Evolutionary conservation across 1,140 invertebrate genomes (phyloP), one percentile per base, ranked within the genome.

Genomic region (Drosophila tristis): DNA sequence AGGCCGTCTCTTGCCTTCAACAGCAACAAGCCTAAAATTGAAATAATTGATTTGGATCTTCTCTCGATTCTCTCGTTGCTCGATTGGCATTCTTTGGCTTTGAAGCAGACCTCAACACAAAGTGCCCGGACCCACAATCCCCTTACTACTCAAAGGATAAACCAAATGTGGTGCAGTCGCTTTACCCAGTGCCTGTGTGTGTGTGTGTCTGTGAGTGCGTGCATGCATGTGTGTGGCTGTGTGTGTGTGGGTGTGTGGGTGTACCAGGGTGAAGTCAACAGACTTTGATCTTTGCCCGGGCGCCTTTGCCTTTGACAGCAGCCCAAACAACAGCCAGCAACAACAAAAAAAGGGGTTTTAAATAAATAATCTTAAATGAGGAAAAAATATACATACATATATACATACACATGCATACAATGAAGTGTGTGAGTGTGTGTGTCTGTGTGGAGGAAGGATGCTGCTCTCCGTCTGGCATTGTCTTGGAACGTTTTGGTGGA

Each of bases 311-410:
- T 84, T 68, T 84, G 71, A 84, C 75, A 55, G 57, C 59, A 39
- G 25, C 29, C 51, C 9, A 35, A 35, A 20, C 26, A 29, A 7
- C 55, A 68, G 29, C n/a, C 43, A 56, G 42, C 35, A 56, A 45
- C 26, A 39, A 8, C 9, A 35, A 71, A 55, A 65, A 86, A 85
- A 81, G 68, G 70, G 70, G 78, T 74, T 81, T 67, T 87, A 74
- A 81, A 87, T 87, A 87, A 86, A 87, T 81, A 86, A 67, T 75
- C 78, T 77, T 71, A 65, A 81, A 86, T 81, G 78, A 67, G 49
- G n/a, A 74, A 59, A 70, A 70, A 65, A 63, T 39, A 70, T 54
- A n/a, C 35, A 44, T 49, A 25, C 25, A n/a, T 23, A 23, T 8
- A 35, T 35, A 31, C 31, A 11, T 16, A 16, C 26, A 49, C 39